Base-by-base conservation (phyloP, 2,797 vertebrate species). In the Spinus pinus region DNA sequence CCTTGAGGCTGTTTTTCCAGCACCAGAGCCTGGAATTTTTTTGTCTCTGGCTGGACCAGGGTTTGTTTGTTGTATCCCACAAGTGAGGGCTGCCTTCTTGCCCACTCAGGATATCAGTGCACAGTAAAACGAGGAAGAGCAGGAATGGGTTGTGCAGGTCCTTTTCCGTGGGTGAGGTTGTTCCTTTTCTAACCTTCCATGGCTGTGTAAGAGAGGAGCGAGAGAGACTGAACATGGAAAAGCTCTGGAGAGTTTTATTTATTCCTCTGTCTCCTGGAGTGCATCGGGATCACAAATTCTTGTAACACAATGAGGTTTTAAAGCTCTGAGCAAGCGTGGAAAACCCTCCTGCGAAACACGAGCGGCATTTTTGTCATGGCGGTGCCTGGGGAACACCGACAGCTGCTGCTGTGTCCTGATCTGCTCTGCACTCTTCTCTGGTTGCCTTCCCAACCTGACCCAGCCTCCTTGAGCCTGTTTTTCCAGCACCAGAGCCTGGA, bases 161-260 rank as follows among this genome's bases (percentile, higher is more conserved):
- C 35, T 71, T 78, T 91, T 49, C 75, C 1, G 4, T 75, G 77
- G 56, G n/a, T 86, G 95, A 96, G 69, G 78, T 91, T 78, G 53
- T 50, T 94, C 62, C 90, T 16, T 23, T 96, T 46, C 90, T 88
- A 95, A 96, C 60, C 16, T n/a, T 88, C 89, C 71, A 28, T 20
- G 23, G 78, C 80, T 77, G 41, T 25, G 49, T 27, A 33, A 75
- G 64, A 79, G 54, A 86, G n/a, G 31, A 93, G 33, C 33, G 50
- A 81, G 93, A 80, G 70, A 77, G 58, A 83, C 73, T 96, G 75
- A 95, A 81, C 51, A 78, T 35, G 64, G 77, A 60, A 74, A 37
- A 89, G 50, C 95, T 94, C 87, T 82, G 84, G 90, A 79, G 88
- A 80, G 66, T 73, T 50, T 89, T 96, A 82, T 93, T 95, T 95